These are phyloP conservation scores for Halocaridina rubra DNA, from an alignment of 2,888 invertebrate genomes.

Conservation along the genomic window DNA sequence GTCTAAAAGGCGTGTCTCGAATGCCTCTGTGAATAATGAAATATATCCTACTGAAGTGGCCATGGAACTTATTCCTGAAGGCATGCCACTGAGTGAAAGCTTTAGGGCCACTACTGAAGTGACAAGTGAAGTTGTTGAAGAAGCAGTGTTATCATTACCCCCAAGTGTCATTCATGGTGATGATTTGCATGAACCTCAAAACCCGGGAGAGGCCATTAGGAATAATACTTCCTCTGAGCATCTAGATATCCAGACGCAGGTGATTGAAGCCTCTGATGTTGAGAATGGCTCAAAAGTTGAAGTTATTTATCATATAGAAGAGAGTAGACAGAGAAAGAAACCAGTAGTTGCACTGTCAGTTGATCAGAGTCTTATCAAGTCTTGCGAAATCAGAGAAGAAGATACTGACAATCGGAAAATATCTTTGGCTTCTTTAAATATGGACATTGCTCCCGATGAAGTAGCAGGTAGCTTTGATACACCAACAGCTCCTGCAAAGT, in stretches of 20 bases:
- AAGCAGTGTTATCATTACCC: neutral
- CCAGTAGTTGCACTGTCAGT: neutral
- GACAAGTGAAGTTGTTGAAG: neutral
- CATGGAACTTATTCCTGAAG: neutral
- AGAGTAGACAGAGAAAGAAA: neutral
- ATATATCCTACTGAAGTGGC: neutral
- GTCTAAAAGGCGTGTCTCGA: neutral
- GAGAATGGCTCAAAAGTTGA: slow-evolving; percentile 44
- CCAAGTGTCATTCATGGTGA: neutral
- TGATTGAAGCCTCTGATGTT: slow-evolving; percentile 39
- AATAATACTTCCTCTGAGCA: neutral
- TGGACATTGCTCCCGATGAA: neutral
- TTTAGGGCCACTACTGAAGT: neutral
- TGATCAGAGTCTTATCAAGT: neutral
- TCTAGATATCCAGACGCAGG: neutral
- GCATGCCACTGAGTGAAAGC: neutral
- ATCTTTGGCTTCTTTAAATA: slow-evolving; percentile 10
- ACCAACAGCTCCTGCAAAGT: neutral
- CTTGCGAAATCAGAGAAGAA: neutral
- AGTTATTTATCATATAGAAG: slow-evolving; percentile 40
- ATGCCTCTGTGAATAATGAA: neutral
- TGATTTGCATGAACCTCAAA: neutral
- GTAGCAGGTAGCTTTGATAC: neutral
- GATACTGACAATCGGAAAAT: neutral
- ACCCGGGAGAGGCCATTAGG: neutral